A percentile compares a stretch with the other conserved stretches of the same genome.
phyloP scores from a whole-genome alignment of 2,797 vertebrate genomes.

The Gallinago nigripennis region DNA sequence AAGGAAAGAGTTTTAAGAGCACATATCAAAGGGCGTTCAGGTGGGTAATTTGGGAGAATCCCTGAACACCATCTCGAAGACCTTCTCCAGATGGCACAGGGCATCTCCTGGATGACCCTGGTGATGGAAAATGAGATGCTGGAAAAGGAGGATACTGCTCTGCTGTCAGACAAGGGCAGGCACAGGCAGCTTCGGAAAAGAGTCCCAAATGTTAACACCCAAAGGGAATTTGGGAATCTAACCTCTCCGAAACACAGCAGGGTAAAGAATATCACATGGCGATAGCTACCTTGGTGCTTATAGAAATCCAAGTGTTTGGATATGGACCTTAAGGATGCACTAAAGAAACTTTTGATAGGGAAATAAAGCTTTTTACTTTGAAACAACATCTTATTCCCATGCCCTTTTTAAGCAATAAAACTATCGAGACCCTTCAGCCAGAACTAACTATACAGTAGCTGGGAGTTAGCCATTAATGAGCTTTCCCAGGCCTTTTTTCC shows the following conservation, averaged over 20 bases:
- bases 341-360: not conserved
- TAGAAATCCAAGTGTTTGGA: not conserved
- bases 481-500: not conserved
- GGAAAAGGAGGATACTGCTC: not conserved
- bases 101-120: rapidly evolving
- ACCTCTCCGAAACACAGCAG: not conserved
- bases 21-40: rapidly evolving
- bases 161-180: not conserved
- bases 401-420: not conserved
- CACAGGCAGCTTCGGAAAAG: not conserved
- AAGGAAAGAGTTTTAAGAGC: not conserved
- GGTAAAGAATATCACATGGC: not conserved
- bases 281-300: not conserved
- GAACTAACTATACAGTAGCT: conserved; percentile 8
- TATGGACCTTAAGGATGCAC: not conserved
- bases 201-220: not conserved
- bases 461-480: conserved; percentile 20
- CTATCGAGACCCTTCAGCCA: not conserved
- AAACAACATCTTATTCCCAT: not conserved
- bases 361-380: not conserved
- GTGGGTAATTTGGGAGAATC: not conserved
- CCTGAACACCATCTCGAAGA: not conserved
- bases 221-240: not conserved
- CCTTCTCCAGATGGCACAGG: not conserved
- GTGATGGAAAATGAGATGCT: not conserved